A percentile compares a stretch with the other conserved stretches of the same genome.
These are phyloP conservation scores for Miichthys miiuy DNA, from an alignment of 2,797 vertebrate genomes.

Conservation along the genomic window DNA sequence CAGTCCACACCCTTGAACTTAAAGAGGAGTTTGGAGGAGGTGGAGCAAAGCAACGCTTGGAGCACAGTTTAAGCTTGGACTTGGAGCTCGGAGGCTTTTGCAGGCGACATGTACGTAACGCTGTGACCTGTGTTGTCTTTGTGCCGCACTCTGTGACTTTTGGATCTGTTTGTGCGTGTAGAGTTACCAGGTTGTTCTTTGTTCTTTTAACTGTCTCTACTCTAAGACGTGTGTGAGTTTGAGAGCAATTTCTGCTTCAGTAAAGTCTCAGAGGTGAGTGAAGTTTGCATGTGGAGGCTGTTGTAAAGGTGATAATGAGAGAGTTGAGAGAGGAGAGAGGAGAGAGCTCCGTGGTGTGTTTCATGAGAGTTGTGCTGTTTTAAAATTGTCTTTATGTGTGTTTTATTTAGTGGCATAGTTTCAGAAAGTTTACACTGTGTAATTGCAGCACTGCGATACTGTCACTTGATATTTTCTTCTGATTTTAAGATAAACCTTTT, in stretches of 20 bases:
- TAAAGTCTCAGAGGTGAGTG: slow-evolving; percentile 62
- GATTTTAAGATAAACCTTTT: not conserved
- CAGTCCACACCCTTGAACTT: slow-evolving; percentile 83
- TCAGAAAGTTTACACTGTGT: not conserved
- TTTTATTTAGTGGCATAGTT: not conserved
- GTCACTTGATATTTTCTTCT: not conserved
- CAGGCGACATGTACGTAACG: slow-evolving; percentile 43
- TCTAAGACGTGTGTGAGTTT: slow-evolving; percentile 60
- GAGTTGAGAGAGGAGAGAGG: slow-evolving; percentile 11
- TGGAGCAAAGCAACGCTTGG: slow-evolving; percentile 75
- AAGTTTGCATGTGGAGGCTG: slow-evolving; percentile 44
- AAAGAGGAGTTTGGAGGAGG: slow-evolving; percentile 78
- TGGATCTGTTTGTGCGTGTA: slow-evolving; percentile 55
- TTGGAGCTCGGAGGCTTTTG: slow-evolving; percentile 60
- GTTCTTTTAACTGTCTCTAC: slow-evolving; percentile 14
- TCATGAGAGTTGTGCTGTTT: not conserved
- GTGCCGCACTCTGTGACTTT: slow-evolving; percentile 51
- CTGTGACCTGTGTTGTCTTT: slow-evolving; percentile 59
- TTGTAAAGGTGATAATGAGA: slow-evolving; percentile 43
- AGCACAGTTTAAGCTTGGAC: slow-evolving; percentile 72
- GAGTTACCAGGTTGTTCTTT: slow-evolving; percentile 19
- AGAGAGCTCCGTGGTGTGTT: not conserved
- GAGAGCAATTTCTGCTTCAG: slow-evolving; percentile 47
- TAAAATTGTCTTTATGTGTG: not conserved
- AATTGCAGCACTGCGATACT: not conserved